phyloP scores from a whole-genome alignment of 2,888 invertebrate genomes.

The Ganaspis brasiliensis region DNA sequence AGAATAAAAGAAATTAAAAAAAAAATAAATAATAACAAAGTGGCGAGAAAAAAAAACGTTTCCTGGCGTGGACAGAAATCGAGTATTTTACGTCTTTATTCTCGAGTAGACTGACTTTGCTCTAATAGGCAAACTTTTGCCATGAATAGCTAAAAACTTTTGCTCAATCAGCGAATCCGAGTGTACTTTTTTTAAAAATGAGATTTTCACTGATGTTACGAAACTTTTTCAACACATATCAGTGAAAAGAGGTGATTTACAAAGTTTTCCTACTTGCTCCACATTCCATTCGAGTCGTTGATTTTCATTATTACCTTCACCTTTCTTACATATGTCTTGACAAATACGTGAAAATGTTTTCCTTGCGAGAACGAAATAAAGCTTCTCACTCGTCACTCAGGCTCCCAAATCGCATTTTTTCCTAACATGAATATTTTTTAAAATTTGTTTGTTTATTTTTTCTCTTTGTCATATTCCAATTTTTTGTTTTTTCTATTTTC shows the following conservation, averaged over 20 bases:
- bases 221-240: slow-evolving; percentile 36
- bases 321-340: slow-evolving; percentile 1
- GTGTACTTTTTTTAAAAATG: slow-evolving; percentile 24
- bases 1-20: too few relatives aligned
- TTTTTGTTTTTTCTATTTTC: too few relatives aligned
- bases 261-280: slow-evolving; percentile 36
- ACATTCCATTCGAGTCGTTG: slow-evolving; percentile 33
- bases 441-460: too few relatives aligned
- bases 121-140: slow-evolving; percentile 42
- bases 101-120: slow-evolving; percentile 42
- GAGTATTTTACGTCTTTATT: slow-evolving; percentile 37
- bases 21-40: not conserved
- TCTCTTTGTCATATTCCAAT: too few relatives aligned
- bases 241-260: slow-evolving; percentile 42
- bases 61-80: slow-evolving; percentile 29
- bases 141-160: slow-evolving; percentile 38
- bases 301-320: slow-evolving; percentile 34
- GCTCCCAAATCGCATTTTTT: too few relatives aligned
- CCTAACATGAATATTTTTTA: too few relatives aligned
- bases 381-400: not conserved
- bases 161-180: slow-evolving; percentile 42
- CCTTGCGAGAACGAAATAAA: slow-evolving; percentile 2
- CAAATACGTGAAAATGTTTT: slow-evolving; percentile 6
- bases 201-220: slow-evolving; percentile 39
- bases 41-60: slow-evolving; percentile 3